Percentiles rank a stretch among this genome's conserved stretches.
phyloP scores from a whole-genome alignment of 2,888 invertebrate genomes.

The Cheilosia grossa region DNA sequence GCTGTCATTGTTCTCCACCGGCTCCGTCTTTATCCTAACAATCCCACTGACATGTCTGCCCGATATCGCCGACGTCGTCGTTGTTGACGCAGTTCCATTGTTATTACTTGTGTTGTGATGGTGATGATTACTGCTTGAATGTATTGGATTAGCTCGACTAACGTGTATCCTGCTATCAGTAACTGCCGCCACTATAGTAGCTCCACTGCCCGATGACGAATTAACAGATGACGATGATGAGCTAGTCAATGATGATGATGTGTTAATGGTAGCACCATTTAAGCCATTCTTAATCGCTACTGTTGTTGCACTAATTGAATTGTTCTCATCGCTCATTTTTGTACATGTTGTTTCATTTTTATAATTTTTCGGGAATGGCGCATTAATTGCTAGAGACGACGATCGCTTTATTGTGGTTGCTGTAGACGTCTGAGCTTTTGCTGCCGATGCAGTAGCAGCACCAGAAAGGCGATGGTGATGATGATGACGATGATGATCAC shows the following conservation, averaged over 20 bases:
- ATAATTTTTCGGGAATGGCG: constrained; percentile 76
- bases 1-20: constrained; percentile 54
- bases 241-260: constrained; percentile 58
- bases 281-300: constrained; percentile 85
- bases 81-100: constrained; percentile 71
- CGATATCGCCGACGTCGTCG: constrained; percentile 62
- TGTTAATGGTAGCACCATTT: constrained; percentile 84
- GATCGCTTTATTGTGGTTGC: constrained; percentile 35
- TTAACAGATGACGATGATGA: constrained; percentile 68
- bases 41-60: constrained; percentile 39
- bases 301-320: constrained; percentile 84
- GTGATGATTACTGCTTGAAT: constrained; percentile 65
- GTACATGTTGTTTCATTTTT: constrained; percentile 89
- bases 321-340: constrained; percentile 87
- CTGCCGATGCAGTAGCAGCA: constrained; percentile 59
- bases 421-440: constrained; percentile 26
- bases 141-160: constrained; percentile 68
- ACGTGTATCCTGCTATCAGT: constrained; percentile 72
- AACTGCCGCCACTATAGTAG: constrained; percentile 75
- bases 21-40: constrained; percentile 60
- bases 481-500: constrained; percentile 66
- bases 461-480: constrained; percentile 50
- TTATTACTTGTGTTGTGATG: constrained; percentile 60
- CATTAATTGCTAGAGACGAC: constrained; percentile 69
- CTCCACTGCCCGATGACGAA: constrained; percentile 66